Evolutionary conservation across 1,140 invertebrate species (phyloP).

Genomic region (Anoplophora glabripennis): DNA sequence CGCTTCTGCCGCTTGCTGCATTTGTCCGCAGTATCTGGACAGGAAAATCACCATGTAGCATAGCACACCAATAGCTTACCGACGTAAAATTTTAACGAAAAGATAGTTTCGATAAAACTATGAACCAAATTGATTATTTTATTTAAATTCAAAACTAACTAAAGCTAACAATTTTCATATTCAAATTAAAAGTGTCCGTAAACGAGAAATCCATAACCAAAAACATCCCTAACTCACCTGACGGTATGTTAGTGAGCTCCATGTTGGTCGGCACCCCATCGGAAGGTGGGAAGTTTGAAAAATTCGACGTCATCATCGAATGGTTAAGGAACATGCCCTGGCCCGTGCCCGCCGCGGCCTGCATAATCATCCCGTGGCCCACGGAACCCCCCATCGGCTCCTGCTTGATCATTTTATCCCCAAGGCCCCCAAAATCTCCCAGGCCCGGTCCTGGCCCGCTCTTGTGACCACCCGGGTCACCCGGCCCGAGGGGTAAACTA

Average conservation of each 20-base stretch:
- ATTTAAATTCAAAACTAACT: too few species aligned
- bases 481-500: conserved; percentile 49
- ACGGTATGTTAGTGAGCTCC: conserved; percentile 43
- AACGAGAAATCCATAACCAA: too few species aligned
- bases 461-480: conserved; percentile 49
- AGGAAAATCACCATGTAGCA: not conserved
- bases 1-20: conserved; percentile 48
- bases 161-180: too few species aligned
- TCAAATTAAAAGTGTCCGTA: too few species aligned
- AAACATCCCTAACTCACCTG: conserved; percentile 20
- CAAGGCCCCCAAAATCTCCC: conserved; percentile 53
- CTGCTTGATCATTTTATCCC: conserved; percentile 54
- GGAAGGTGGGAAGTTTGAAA: conserved; percentile 42
- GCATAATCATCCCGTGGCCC: conserved; percentile 42
- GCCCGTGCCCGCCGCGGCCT: conserved; percentile 16
- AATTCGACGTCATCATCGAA: conserved; percentile 42
- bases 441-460: conserved; percentile 49
- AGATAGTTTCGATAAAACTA: too few species aligned
- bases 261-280: conserved; percentile 40
- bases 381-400: conserved; percentile 52
- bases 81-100: too few species aligned
- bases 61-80: too few species aligned
- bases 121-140: too few species aligned
- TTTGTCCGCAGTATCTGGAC: conserved; percentile 31
- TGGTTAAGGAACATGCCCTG: conserved; percentile 46